Conservation (phyloP, 2,888 invertebrate genomes). For the Teleogryllus oceanicus region DNA sequence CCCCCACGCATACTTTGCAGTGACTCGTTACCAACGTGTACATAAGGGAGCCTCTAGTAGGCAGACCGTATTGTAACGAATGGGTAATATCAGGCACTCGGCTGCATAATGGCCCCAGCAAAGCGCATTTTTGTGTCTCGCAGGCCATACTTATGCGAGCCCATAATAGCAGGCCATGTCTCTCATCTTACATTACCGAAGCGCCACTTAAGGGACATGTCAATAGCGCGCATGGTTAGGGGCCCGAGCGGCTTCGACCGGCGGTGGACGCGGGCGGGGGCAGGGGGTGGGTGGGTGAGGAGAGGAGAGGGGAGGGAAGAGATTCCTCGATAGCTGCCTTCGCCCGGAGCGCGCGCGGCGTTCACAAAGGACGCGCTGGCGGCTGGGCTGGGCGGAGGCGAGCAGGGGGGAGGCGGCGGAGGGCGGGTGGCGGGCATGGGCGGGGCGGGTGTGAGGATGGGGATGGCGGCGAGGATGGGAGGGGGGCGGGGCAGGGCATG, state of each 20-base stretch:
- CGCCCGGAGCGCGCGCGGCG: too few species aligned
- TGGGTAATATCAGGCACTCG: neutral
- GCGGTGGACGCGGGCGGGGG: neutral
- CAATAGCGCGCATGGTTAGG: neutral
- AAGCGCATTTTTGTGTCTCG: neutral
- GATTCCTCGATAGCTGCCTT: too few species aligned
- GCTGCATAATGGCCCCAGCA: neutral
- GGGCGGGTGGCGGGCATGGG: too few species aligned
- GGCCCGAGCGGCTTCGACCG: neutral
- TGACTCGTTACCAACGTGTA: too few species aligned
- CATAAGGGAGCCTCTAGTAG: neutral
- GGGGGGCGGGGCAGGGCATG: too few species aligned
- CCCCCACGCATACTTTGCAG: too few species aligned
- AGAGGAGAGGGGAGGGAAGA: too few species aligned
- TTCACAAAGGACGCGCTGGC: too few species aligned
- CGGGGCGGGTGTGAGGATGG: too few species aligned
- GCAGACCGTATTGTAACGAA: neutral
- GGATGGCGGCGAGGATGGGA: accelerated
- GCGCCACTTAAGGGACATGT: constrained; percentile 6
- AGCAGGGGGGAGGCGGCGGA: too few species aligned
- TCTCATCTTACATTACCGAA: neutral
- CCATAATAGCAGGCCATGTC: neutral
- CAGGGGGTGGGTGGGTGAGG: too few species aligned
- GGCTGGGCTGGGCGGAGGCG: too few species aligned
- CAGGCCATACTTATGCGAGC: neutral